Conservation (phyloP, 1,140 invertebrate species). For the Drosophila carrolli region DNA sequence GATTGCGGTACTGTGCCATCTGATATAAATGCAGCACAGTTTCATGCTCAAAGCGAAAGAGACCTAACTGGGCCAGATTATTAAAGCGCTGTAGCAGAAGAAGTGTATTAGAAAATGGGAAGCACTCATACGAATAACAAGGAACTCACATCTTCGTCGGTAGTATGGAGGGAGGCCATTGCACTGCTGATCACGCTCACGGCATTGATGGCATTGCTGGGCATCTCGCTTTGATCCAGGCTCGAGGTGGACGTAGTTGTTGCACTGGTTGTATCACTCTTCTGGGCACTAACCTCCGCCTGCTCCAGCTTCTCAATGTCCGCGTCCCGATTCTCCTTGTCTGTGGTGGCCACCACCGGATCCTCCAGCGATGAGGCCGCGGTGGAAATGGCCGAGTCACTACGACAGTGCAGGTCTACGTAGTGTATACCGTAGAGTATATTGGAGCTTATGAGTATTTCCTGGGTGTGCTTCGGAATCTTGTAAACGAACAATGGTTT, state of each 20-base stretch:
- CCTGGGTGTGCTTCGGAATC: slow-evolving; percentile 85
- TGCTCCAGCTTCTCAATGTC: slow-evolving; percentile 72
- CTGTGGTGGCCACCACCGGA: slow-evolving; percentile 60
- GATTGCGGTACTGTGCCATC: slow-evolving; percentile 72
- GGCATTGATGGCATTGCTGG: slow-evolving; percentile 75
- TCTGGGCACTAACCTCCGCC: slow-evolving; percentile 28
- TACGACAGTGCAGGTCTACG: slow-evolving; percentile 61
- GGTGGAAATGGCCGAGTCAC: slow-evolving; percentile 48
- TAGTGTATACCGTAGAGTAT: slow-evolving; percentile 82
- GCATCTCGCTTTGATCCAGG: slow-evolving; percentile 69
- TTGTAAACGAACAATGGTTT: slow-evolving; percentile 90
- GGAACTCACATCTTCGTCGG: slow-evolving; percentile 73
- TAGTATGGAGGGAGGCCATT: slow-evolving; percentile 74
- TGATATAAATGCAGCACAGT: slow-evolving; percentile 80
- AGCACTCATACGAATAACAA: not conserved
- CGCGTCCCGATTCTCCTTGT: slow-evolving; percentile 75
- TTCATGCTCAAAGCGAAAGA: slow-evolving; percentile 86
- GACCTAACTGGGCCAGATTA: slow-evolving; percentile 85
- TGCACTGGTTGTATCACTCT: slow-evolving; percentile 73
- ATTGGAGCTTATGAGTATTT: slow-evolving; percentile 82
- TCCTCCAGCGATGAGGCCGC: slow-evolving; percentile 53
- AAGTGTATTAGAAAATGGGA: not conserved
- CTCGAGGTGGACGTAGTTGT: slow-evolving; percentile 65
- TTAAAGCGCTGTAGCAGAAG: slow-evolving; percentile 85
- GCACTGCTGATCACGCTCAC: slow-evolving; percentile 82